A percentile compares a stretch with the other conserved stretches of the same genome.
phyloP scores from a whole-genome alignment of 2,113 vertebrate species.

The Pseudorectes ferrugineus region DNA sequence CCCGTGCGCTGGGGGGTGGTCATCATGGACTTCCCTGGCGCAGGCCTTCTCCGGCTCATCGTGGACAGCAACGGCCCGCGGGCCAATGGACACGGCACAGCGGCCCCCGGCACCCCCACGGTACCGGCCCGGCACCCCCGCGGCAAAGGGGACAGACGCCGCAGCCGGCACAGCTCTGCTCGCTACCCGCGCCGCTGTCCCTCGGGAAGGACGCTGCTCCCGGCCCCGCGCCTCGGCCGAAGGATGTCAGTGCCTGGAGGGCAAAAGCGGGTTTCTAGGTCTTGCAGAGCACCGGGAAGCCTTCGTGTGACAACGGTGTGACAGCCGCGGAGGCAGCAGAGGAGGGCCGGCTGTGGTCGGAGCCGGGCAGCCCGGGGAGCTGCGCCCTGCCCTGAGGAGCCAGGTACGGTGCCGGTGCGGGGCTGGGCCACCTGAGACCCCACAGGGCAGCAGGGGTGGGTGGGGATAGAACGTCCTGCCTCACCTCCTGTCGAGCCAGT shows the following conservation, averaged over 20 bases:
- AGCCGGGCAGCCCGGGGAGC: neutral
- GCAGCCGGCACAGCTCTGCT: neutral
- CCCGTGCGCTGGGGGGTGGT: conserved; percentile 75
- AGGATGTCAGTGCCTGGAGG: rapidly evolving
- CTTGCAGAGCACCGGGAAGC: neutral
- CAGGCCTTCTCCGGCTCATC: conserved; percentile 72
- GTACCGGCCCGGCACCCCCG: rapidly evolving
- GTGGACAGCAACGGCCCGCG: conserved; percentile 65
- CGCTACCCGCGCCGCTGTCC: neutral
- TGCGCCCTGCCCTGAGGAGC: neutral
- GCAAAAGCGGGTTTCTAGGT: neutral
- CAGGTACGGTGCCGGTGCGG: rapidly evolving
- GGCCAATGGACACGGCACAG: neutral
- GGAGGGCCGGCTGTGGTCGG: neutral
- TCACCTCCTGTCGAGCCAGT: neutral
- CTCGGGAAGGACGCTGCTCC: neutral
- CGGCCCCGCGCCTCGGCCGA: neutral
- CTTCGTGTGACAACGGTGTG: neutral
- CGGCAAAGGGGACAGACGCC: rapidly evolving
- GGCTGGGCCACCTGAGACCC: neutral
- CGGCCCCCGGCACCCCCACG: neutral
- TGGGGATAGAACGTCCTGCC: neutral
- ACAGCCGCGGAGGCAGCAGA: neutral
- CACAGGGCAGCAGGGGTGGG: neutral
- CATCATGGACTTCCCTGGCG: conserved; percentile 79